Evolutionary conservation across 1,140 invertebrate genomes (phyloP), one percentile per base, ranked within the genome.

Genomic region (Proctacanthus coquilletti): DNA sequence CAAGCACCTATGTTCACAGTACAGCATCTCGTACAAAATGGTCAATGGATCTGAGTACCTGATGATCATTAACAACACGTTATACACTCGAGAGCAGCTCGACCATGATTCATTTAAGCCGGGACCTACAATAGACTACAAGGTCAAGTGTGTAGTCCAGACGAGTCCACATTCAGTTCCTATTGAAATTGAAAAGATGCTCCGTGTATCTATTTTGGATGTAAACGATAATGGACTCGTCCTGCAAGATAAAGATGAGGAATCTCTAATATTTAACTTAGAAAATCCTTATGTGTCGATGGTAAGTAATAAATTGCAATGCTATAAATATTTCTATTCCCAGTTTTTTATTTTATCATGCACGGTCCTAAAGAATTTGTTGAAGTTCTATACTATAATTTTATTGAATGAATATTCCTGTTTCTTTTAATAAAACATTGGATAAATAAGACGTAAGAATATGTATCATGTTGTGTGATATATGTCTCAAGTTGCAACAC

Each of bases 191-290:
- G 36, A 38, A 27, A 45, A 39, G 25, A 18, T 37, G 23, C 48
- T 51, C 13, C 44, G 56, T 30, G 37, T 58, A 18, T 52, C 40
- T 2, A 19, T 58, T 8, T 36, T 58, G 31, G 55, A 58, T 52
- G 51, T 55, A 29, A 58, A 58, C 31, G 55, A 58, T 30, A 58
- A 58, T 36, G 55, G 55, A 11, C 55, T 52, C 5, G 38, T 39
- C n/a, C 38, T 58, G 33, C 55, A 58, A 42, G 46, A 58, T 34
- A 45, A 43, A 9, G 23, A 27, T 5, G 41, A 45, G 1, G 39
- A 39, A 11, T 53, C 52, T 20, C 35, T 56, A 35, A 32, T 6
- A 6, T 58, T 58, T 39, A 17, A 45, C 20, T 40, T 58, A 47
- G 48, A 52, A 13, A 45, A 56, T 43, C 55, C 55, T 10, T 53